phyloP scores from a whole-genome alignment of 2,888 invertebrate genomes.

The Lithophane socia region DNA sequence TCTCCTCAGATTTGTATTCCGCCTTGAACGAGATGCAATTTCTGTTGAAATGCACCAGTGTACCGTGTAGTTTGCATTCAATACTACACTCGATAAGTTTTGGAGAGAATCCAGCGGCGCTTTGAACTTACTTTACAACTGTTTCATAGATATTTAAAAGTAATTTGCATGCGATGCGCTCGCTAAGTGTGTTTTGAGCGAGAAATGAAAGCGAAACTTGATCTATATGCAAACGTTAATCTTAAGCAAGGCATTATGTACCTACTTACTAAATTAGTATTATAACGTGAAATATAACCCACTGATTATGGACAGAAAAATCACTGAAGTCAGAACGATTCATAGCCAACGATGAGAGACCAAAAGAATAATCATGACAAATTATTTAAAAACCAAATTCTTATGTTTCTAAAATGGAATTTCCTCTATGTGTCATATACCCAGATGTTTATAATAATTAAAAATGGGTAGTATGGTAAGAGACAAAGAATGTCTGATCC shows the following conservation, averaged over 20 bases:
- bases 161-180: constrained; percentile 52
- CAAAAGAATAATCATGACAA: constrained; percentile 1
- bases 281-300: background rate
- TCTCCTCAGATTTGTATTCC: constrained; percentile 65
- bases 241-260: background rate
- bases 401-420: constrained; percentile 34
- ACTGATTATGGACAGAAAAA: background rate
- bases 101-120: constrained; percentile 57
- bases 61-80: constrained; percentile 46
- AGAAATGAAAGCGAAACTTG: constrained; percentile 53
- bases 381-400: background rate
- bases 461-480: constrained; percentile 47
- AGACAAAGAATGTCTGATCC: constrained; percentile 59
- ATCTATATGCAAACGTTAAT: constrained; percentile 22
- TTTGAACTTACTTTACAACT: constrained; percentile 47
- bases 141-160: constrained; percentile 51
- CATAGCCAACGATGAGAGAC: background rate
- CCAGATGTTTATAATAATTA: constrained; percentile 33
- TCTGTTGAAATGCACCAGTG: constrained; percentile 57
- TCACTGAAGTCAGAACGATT: background rate
- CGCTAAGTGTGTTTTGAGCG: constrained; percentile 24
- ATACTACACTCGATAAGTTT: constrained; percentile 45
- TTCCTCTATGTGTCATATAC: constrained; percentile 45
- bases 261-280: background rate
- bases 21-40: constrained; percentile 49